These are phyloP conservation scores for Phania funesta DNA, from an alignment of 2,888 invertebrate genomes.

Conservation along the genomic window DNA sequence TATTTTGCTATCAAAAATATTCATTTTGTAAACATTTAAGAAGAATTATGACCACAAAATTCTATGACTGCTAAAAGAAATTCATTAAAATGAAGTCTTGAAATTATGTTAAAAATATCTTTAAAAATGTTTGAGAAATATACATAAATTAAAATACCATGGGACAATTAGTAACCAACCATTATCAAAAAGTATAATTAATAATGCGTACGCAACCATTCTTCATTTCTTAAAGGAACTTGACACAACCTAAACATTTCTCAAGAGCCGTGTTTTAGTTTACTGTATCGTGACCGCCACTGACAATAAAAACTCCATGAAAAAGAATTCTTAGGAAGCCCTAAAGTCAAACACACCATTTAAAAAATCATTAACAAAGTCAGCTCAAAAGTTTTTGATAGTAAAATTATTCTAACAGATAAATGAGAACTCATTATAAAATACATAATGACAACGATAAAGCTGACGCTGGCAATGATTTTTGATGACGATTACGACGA, in stretches of 20 bases:
- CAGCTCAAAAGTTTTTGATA: neutral
- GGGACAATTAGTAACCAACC: neutral
- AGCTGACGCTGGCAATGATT: neutral
- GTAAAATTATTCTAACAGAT: conserved; percentile 44
- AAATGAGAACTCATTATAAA: conserved; percentile 58
- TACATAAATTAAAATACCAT: neutral
- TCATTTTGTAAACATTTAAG: too few species aligned
- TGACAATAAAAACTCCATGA: conserved; percentile 18
- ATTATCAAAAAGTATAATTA: neutral
- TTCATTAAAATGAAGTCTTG: too few species aligned
- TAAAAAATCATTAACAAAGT: conserved; percentile 51
- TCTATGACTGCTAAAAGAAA: too few species aligned
- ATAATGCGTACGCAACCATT: neutral
- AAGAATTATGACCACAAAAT: too few species aligned
- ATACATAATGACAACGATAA: conserved; percentile 26
- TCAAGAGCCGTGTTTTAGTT: neutral
- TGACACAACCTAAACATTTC: neutral
- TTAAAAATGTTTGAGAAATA: too few species aligned
- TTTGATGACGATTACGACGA: conserved; percentile 9
- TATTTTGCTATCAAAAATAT: too few species aligned
- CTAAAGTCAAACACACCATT: conserved; percentile 42
- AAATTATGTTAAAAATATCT: too few species aligned
- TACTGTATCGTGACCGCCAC: conserved; percentile 33
- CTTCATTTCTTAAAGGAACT: too few species aligned
- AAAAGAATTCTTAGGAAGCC: neutral